These are phyloP conservation scores for Typhlomys cinereus DNA, from an alignment of 2,113 vertebrate species.

Conservation along the genomic window DNA sequence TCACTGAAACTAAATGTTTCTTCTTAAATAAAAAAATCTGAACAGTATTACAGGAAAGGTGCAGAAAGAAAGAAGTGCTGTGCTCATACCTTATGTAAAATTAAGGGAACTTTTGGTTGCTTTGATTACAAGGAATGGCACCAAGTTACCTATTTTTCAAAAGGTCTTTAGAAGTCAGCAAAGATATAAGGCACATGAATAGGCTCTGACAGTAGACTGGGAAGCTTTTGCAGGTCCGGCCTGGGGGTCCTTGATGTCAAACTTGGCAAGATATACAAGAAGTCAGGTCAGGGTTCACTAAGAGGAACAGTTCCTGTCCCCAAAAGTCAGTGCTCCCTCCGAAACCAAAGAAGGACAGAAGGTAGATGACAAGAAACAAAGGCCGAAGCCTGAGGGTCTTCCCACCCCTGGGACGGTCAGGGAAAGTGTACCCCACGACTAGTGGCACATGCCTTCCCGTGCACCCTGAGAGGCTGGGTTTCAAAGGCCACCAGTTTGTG, in stretches of 20 bases:
- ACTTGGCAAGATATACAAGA: not conserved
- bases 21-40: not conserved
- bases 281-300: not conserved
- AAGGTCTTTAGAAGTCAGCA: not conserved
- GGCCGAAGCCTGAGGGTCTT: not conserved
- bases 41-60: not conserved
- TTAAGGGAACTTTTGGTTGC: not conserved
- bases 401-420: not conserved
- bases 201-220: too few species aligned
- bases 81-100: not conserved
- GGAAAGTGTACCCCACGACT: not conserved
- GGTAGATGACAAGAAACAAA: not conserved
- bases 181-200: not conserved
- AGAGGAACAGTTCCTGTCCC: not conserved
- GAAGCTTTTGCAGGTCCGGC: too few species aligned
- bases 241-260: not conserved
- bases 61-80: not conserved
- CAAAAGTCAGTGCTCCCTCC: not conserved
- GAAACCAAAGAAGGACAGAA: not conserved
- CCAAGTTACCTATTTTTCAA: not conserved
- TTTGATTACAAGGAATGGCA: not conserved
- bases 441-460: not conserved
- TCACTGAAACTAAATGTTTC: not conserved
- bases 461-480: not conserved
- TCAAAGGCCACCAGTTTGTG: not conserved